Base-by-base conservation (phyloP, 2,113 vertebrate genomes). In the Gobius niger region DNA sequence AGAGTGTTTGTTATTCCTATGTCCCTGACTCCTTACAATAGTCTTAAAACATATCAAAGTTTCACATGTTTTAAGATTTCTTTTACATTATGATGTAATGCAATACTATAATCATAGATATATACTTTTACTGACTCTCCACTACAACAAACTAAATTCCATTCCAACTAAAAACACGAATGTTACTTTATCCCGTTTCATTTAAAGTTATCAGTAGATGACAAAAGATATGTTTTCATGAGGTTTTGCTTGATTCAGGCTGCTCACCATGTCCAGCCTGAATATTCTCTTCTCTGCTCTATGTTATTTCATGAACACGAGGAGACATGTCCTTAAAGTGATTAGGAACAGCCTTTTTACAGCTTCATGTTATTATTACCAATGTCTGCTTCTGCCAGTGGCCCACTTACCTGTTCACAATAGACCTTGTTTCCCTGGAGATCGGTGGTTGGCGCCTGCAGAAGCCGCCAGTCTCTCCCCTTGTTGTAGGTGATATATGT, bases 401-500 rank as follows among this genome's bases (percentile, higher is more conserved):
- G 73, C 76, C 82, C 76, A 85, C 95, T 95, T 91, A 97, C 96
- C 70, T 96, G 90, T 51, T 95, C 89, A 85, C 96, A 98, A 85
- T 93, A 93, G 72, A 96, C 69, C 1, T 90, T 88, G 71, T 95
- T 96, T 73, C 96, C 96, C 78, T 93, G 92, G 56, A 96, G 91
- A 87, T 96, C 96, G 0, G 89, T 91, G 82, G 92, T 77, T 0
- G 96, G 96, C 13, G 96, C 96, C 92, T 94, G 95, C 56, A 98
- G 91, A 85, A 98, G 91, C 75, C 78, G 93, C 96, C 96, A 98
- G 90, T 97, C 95, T 94, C 95, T 92, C 34, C 96, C 96, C 91
- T 98, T 98, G 88, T 97, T 98, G 91, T 98, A 98, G 0, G 96
- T 97, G 92, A 98, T 98, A 90, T 96, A 97, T 79, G 96, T 98